phyloP scores from a whole-genome alignment of 2,888 invertebrate genomes.

The Drosophila kambysellisi region DNA sequence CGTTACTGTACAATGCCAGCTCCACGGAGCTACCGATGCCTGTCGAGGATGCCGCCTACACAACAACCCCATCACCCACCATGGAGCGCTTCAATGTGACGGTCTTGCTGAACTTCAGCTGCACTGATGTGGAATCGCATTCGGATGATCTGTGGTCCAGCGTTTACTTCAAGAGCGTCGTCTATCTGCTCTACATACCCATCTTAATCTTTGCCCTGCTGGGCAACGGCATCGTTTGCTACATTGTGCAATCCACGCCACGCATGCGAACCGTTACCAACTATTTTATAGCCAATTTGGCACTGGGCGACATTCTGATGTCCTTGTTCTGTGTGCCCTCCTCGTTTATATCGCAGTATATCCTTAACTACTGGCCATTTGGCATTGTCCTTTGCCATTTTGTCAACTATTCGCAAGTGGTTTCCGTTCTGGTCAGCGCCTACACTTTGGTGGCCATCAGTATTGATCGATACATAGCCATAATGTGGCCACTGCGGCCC shows the following conservation, averaged over 20 bases:
- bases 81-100: constrained; percentile 57
- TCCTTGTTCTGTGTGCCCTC: constrained; percentile 96
- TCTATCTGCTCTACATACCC: constrained; percentile 90
- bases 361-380: constrained; percentile 95
- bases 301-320: constrained; percentile 95
- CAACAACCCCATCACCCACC: constrained; percentile 13
- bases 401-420: constrained; percentile 93
- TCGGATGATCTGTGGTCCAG: constrained; percentile 83
- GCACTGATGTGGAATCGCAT: constrained; percentile 62
- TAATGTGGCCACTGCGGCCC: constrained; percentile 94
- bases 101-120: constrained; percentile 65
- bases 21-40: constrained; percentile 41
- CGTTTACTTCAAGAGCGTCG: constrained; percentile 88
- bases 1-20: constrained; percentile 51
- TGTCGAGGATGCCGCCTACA: constrained; percentile 18
- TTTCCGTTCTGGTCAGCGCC: constrained; percentile 93
- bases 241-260: constrained; percentile 92
- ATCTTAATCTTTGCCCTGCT: constrained; percentile 90
- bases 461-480: constrained; percentile 95
- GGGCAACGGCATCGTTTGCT: constrained; percentile 93
- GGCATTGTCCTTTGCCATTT: constrained; percentile 92
- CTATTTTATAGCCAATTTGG: constrained; percentile 95
- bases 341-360: constrained; percentile 92
- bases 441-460: constrained; percentile 96
- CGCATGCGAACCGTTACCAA: constrained; percentile 97